phyloP scores from a whole-genome alignment of 2,113 vertebrate species.

The Cololabis saira region DNA sequence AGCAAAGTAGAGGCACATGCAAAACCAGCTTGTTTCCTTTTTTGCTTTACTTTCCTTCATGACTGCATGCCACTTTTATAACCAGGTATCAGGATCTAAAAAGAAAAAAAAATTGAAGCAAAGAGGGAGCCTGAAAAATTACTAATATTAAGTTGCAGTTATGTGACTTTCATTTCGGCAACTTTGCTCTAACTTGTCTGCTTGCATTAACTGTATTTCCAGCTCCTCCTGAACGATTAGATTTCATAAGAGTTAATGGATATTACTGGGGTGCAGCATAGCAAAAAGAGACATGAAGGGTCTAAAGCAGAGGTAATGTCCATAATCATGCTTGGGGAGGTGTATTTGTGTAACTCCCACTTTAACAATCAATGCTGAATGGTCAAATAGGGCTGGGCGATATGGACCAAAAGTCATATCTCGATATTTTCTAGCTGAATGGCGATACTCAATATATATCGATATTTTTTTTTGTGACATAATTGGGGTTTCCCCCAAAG shows the following conservation, averaged over 20 bases:
- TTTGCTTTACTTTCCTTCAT: background rate
- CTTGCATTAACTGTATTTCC: background rate
- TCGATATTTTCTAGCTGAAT: too few species aligned
- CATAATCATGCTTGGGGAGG: too few species aligned
- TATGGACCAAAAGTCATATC: too few species aligned
- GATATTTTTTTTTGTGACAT: too few species aligned
- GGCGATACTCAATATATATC: too few species aligned
- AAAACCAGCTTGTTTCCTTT: background rate
- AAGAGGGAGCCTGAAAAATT: background rate
- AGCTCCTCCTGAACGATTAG: background rate
- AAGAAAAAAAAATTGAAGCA: background rate
- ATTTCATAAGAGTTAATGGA: background rate
- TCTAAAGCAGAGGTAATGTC: too few species aligned
- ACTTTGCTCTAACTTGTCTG: constrained; percentile 1
- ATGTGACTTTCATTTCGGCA: background rate
- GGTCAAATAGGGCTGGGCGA: too few species aligned
- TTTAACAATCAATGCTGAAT: too few species aligned
- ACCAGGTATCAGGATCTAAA: background rate
- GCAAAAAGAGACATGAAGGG: background rate
- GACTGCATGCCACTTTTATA: background rate
- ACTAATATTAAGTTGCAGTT: constrained; percentile 24
- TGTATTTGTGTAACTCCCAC: too few species aligned
- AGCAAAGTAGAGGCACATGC: background rate
- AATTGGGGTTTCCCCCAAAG: too few species aligned
- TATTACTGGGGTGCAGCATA: background rate